These are phyloP conservation scores for Lysandra coridon DNA, from an alignment of 2,888 invertebrate species.

Conservation along the genomic window DNA sequence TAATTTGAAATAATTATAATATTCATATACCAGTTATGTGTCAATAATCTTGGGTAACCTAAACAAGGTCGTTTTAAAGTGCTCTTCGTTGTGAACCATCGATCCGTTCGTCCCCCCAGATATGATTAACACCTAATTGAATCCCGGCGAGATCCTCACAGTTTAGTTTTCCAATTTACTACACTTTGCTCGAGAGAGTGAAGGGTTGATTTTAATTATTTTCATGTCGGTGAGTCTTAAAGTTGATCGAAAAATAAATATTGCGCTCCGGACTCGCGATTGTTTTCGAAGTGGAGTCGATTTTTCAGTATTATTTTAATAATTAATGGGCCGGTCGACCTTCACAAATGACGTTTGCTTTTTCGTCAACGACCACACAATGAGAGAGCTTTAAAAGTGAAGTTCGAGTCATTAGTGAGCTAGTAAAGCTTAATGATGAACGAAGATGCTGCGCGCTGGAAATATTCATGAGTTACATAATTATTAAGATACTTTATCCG, in stretches of 20 bases:
- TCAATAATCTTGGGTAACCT: background rate
- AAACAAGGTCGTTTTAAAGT: conserved; percentile 45
- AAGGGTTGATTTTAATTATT: conserved; percentile 79
- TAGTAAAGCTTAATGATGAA: background rate
- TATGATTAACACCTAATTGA: conserved; percentile 80
- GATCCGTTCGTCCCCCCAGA: conserved; percentile 77
- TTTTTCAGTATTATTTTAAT: background rate
- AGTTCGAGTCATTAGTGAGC: background rate
- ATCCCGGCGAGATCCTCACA: conserved; percentile 74
- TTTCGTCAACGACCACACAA: background rate
- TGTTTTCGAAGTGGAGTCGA: background rate
- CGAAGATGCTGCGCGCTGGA: background rate
- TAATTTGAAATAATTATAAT: background rate
- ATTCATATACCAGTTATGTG: background rate
- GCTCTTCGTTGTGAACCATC: conserved; percentile 62
- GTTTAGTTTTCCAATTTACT: conserved; percentile 81
- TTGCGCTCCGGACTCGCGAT: conserved; percentile 47
- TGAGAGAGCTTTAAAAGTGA: conserved; percentile 12
- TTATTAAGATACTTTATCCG: background rate
- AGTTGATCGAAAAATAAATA: conserved; percentile 61
- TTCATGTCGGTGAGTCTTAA: conserved; percentile 57
- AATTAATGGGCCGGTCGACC: background rate
- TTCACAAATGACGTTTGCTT: conserved; percentile 6
- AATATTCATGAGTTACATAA: background rate
- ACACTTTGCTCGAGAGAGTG: conserved; percentile 67